Base-by-base conservation (phyloP, 1,140 invertebrate species). In the Doryteuthis pealeii region DNA sequence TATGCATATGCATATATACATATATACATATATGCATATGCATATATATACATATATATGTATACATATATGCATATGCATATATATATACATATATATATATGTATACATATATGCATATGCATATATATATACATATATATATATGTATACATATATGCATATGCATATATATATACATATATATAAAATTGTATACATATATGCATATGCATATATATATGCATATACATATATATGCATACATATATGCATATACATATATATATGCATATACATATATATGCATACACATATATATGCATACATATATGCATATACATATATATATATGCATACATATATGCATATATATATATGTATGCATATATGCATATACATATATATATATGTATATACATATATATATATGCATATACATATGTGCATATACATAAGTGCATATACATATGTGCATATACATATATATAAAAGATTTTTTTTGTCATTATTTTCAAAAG, bases 321-420 rank as follows among this genome's bases (percentile, higher is more conserved):
- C 26, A 58, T 18, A 58, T 4, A 28, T 18, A 58, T 18, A 58
- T 18, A 58, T 18, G 15, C 26, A 58, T 18, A 58, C 54, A 58
- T 18, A 58, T 18, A 58, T 18, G 15, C 26, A 58, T 18, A 58
- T 18, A 58, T 18, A 58, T 58, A 58, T 58, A 58, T 58, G 15
- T 58, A 58, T 28, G 15, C 15, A 58, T 28, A 58, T 28, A 58
- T 28, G 15, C 15, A 58, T 28, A 58, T 58, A 58, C 15, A 58
- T 58, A 40, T 40, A 40, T 40, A 40, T 40, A 40, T 40, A 40
- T 10, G 10, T 40, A 40, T 40, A 40, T 40, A 58, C 15, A 58
- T 58, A 58, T 58, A 58, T 58, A 58, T 58, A 58, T 58, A 58
- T 58, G 15, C 15, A 58, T 58, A 58, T 58, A 58, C 15, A 58